Evolutionary conservation across 2,113 vertebrate species (phyloP).

Genomic region (Willisornis vidua): DNA sequence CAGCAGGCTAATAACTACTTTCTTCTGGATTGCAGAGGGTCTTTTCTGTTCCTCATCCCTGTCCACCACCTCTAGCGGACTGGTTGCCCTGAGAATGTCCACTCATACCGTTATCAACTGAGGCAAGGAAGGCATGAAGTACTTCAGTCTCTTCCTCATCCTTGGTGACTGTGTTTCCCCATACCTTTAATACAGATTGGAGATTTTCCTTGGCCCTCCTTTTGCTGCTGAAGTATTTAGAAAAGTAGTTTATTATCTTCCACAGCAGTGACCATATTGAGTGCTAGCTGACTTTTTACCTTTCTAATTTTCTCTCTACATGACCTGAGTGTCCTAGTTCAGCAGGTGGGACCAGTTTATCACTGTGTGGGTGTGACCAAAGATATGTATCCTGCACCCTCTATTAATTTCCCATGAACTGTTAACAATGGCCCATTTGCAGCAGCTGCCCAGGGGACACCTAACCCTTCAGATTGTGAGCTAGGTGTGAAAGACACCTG

Average conservation of each 20-base stretch:
- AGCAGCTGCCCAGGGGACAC: too few relatives aligned
- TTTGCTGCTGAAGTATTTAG: background rate
- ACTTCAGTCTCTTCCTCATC: background rate
- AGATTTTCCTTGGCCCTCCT: background rate
- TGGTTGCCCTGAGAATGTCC: background rate
- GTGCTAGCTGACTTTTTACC: background rate
- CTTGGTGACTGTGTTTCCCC: background rate
- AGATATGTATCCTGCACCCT: too few relatives aligned
- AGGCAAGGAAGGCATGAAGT: background rate
- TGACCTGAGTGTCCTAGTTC: background rate
- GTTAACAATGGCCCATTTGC: too few relatives aligned
- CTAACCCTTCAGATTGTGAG: too few relatives aligned
- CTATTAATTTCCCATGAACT: too few relatives aligned
- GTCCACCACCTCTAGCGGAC: background rate
- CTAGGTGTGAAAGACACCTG: too few relatives aligned
- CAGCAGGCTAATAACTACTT: background rate
- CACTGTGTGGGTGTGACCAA: too few relatives aligned
- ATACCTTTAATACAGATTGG: background rate
- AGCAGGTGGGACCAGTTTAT: too few relatives aligned
- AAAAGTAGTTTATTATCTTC: background rate
- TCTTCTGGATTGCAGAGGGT: background rate
- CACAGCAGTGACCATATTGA: background rate
- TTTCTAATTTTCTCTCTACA: background rate
- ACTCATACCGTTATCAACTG: fast-evolving
- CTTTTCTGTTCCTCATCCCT: background rate